Evolutionary conservation across 2,113 vertebrate species (phyloP).

Genomic region (Ophiodon elongatus): DNA sequence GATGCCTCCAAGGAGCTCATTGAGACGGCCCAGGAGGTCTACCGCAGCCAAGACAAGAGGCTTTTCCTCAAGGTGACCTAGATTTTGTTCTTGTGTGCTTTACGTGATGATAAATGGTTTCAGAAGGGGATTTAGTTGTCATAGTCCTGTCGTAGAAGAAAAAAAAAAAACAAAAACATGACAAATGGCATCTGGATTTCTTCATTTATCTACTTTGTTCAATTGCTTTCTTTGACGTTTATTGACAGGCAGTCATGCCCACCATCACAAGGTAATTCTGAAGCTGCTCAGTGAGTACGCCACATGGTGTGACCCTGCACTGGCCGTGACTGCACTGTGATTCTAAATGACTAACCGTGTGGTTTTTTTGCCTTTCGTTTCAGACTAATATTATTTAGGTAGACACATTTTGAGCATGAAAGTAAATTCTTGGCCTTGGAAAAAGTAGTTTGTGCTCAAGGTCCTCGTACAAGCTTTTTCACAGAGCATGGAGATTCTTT

Average conservation of each 20-base stretch:
- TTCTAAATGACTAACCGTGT: neutral
- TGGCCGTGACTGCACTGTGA: constrained; percentile 13
- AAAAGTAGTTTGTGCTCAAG: neutral
- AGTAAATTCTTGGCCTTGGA: neutral
- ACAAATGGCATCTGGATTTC: neutral
- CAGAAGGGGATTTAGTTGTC: neutral
- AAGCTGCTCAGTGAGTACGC: constrained; percentile 25
- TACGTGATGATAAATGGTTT: neutral
- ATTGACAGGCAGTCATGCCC: constrained; percentile 87
- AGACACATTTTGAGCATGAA: neutral
- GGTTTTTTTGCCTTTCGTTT: neutral
- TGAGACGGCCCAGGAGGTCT: constrained; percentile 88
- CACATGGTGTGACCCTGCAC: constrained; percentile 17
- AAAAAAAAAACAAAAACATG: neutral
- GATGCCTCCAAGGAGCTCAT: constrained; percentile 92
- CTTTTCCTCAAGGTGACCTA: constrained; percentile 90
- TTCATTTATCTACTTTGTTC: constrained; percentile 7
- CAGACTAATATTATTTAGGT: constrained; percentile 4
- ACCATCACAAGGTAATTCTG: constrained; percentile 89
- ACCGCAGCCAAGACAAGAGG: constrained; percentile 86
- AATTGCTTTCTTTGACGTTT: constrained; percentile 50
- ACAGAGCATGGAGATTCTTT: neutral
- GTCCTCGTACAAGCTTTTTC: neutral
- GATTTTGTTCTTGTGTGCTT: neutral
- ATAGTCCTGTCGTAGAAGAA: neutral